Evolutionary conservation across 2,888 invertebrate genomes (phyloP), one percentile per base, ranked within the genome.

Genomic region (Rhaphigaster nebulosa): DNA sequence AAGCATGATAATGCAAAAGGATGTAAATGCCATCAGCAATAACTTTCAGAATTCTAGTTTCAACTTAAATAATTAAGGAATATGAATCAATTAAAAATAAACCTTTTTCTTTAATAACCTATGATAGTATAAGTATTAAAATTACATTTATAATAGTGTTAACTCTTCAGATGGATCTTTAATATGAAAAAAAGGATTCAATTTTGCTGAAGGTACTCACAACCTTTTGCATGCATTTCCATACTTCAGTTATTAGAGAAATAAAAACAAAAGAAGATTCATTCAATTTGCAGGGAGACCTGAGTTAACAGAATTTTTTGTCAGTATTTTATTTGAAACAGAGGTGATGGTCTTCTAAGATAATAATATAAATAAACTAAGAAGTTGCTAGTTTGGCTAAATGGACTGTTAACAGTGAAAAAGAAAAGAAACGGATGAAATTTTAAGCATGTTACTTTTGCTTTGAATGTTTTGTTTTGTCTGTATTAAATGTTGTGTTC

Each of bases 381-480:
- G 10, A 20, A 76, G 38, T 76, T 76, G 70, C 34, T 76, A 38
- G 29, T 65, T 65, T n/a, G 29, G 8, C 38, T 23, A 76, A 76
- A 38, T 38, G 34, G 70, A 34, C 70, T 76, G 70, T 76, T 76
- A 76, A 76, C 70, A 76, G 70, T 76, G 38, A 76, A 76, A 76
- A 76, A 76, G 70, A 76, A 76, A 20, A 76, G 70, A 76, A 76
- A 76, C 1, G 70, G 38, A 76, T 76, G 23, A 3, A 76, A 76
- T 76, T 65, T 76, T 70, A 1, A 20, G 70, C 70, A 70, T 70
- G 34, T 34, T 70, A 34, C 29, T 70, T 70, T 38, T 70, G 70
- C 34, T 70, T 70, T 34, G 70, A 18, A 70, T 70, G 70, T 34
- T 70, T 20, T 20, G 3, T 65, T 34, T 34, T 34, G 29, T 34